A percentile compares a stretch with the other conserved stretches of the same genome.
Evolutionary conservation across 2,797 vertebrate species (phyloP).

Genomic region (Xenopus petersii): DNA sequence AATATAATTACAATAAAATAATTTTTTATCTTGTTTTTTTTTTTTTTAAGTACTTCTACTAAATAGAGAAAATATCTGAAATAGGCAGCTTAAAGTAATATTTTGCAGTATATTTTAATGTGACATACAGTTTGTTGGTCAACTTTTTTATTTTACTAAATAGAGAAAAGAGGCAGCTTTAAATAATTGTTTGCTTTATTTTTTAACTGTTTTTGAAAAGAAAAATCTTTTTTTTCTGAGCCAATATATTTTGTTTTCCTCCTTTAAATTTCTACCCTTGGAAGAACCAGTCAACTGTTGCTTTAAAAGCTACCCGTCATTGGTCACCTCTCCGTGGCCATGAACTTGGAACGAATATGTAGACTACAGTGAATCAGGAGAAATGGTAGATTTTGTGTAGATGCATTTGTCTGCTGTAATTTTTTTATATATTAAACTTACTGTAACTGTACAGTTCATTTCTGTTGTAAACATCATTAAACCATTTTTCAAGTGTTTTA

Average conservation of each 20-base stretch:
- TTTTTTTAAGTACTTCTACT: conserved; percentile 98
- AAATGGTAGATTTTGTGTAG: conserved; percentile 90
- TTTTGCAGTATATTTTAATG: too few species aligned
- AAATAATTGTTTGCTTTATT: too few species aligned
- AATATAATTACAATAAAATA: too few species aligned
- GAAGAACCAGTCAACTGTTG: conserved; percentile 72
- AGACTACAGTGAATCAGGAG: conserved; percentile 94
- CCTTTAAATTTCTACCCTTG: neutral
- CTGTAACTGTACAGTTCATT: conserved; percentile 99
- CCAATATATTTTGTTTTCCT: too few species aligned
- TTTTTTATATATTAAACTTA: conserved; percentile 97
- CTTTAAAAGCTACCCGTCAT: conserved; percentile 65
- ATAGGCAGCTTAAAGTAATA: too few species aligned
- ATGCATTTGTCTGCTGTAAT: conserved; percentile 99
- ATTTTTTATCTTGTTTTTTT: too few species aligned
- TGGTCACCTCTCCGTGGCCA: conserved; percentile 70
- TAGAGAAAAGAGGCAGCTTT: too few species aligned
- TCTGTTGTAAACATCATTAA: conserved; percentile 99
- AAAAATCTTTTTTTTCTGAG: too few species aligned
- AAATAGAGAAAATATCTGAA: too few species aligned
- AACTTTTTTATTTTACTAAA: too few species aligned
- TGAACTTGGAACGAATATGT: conserved; percentile 84
- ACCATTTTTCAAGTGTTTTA: conserved; percentile 98
- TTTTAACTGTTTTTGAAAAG: too few species aligned
- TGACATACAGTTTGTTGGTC: too few species aligned